These are phyloP conservation scores for Philopotamus ludificatus DNA, from an alignment of 1,140 invertebrate species.

Conservation along the genomic window DNA sequence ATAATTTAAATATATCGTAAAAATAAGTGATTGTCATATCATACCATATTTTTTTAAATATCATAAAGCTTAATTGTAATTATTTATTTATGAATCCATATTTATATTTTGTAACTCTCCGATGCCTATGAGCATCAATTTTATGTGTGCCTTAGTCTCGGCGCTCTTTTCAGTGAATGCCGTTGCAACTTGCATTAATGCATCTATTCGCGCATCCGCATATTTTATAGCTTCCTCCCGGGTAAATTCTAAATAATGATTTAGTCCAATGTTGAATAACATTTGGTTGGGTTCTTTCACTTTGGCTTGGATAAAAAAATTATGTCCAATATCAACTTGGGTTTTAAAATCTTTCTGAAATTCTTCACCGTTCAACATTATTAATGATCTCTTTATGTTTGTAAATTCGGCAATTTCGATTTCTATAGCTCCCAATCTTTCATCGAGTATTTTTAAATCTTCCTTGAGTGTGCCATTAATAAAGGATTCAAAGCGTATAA, in stretches of 20 bases:
- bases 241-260: slow-evolving; percentile 72
- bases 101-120: slow-evolving; percentile 57
- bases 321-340: slow-evolving; percentile 75
- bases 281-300: slow-evolving; percentile 68
- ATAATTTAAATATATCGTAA: too few species aligned
- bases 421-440: slow-evolving; percentile 62
- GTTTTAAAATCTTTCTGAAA: slow-evolving; percentile 68
- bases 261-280: slow-evolving; percentile 72
- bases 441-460: slow-evolving; percentile 61
- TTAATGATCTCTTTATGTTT: slow-evolving; percentile 66
- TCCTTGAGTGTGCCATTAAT: slow-evolving; percentile 68
- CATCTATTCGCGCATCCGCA: slow-evolving; percentile 67
- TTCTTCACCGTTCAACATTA: slow-evolving; percentile 57
- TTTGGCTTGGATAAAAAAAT: slow-evolving; percentile 71
- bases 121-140: slow-evolving; percentile 69
- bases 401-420: slow-evolving; percentile 71
- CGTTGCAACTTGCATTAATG: slow-evolving; percentile 62
- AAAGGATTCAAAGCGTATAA: slow-evolving; percentile 52
- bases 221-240: slow-evolving; percentile 69
- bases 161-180: slow-evolving; percentile 65
- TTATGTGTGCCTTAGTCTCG: slow-evolving; percentile 76
- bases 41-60: too few species aligned
- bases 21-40: too few species aligned
- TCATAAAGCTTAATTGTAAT: too few species aligned
- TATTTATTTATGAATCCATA: too few species aligned